phyloP scores from a whole-genome alignment of 2,797 vertebrate species.

The Xerus rutilus region DNA sequence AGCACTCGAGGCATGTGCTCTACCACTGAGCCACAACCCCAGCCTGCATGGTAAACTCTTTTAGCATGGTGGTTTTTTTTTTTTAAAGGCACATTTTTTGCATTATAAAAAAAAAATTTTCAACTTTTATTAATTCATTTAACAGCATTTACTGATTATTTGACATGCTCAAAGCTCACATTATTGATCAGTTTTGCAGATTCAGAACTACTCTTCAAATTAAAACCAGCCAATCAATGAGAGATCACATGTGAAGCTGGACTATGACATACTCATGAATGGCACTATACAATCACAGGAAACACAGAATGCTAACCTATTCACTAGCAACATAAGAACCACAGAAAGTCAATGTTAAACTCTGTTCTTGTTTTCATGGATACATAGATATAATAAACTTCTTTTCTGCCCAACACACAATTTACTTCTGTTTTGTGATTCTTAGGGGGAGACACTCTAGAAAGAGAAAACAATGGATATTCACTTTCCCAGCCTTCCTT shows the following conservation, averaged over 20 bases:
- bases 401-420: not conserved
- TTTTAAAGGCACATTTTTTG: not conserved
- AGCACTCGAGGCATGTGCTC: too few relatives aligned
- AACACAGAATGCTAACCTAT: not conserved
- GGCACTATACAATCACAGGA: conserved; percentile 8
- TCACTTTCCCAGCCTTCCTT: conserved; percentile 1
- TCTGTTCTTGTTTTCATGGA: conserved; percentile 19
- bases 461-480: conserved; percentile 25
- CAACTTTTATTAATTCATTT: conserved; percentile 16
- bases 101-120: conserved; percentile 13
- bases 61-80: conserved; percentile 6
- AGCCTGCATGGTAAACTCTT: not conserved
- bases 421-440: not conserved
- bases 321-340: not conserved
- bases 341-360: conserved; percentile 1
- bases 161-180: not conserved
- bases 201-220: not conserved
- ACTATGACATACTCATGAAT: conserved; percentile 23
- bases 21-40: too few relatives aligned
- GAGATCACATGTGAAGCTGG: not conserved
- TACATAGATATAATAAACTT: not conserved
- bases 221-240: conserved; percentile 32
- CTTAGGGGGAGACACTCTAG: not conserved
- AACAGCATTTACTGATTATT: not conserved
- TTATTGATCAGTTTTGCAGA: not conserved